These are phyloP conservation scores for Oeneis ivallda DNA, from an alignment of 2,888 invertebrate genomes.

Conservation along the genomic window DNA sequence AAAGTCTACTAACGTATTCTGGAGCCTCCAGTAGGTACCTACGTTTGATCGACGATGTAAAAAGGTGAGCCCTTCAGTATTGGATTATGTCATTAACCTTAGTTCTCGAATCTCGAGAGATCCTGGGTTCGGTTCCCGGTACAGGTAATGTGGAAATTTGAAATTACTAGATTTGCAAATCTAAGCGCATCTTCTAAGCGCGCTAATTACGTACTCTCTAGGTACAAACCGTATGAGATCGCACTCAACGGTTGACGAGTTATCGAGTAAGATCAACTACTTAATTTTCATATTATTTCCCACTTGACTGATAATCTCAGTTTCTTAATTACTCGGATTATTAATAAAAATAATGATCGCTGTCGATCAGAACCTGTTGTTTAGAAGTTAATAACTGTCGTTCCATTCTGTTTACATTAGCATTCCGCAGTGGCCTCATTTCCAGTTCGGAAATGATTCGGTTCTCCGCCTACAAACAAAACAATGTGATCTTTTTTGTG, in stretches of 20 bases:
- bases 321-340: not conserved
- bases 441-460: slow-evolving; percentile 53
- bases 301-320: not conserved
- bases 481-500: slow-evolving; percentile 27
- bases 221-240: no score
- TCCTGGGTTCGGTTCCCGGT: no score
- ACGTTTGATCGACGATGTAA: no score
- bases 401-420: slow-evolving; percentile 71
- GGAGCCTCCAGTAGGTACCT: no score
- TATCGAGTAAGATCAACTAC: not conserved
- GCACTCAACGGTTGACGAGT: no score
- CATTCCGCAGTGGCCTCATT: slow-evolving; percentile 63
- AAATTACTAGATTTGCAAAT: no score
- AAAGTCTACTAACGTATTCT: no score
- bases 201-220: not conserved
- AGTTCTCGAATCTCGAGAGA: no score
- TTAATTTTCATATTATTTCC: no score
- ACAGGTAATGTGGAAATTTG: not conserved
- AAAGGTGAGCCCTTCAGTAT: no score
- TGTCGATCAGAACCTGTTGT: slow-evolving; percentile 37
- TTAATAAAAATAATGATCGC: not conserved
- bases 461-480: slow-evolving; percentile 44
- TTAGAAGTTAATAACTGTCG: slow-evolving; percentile 57
- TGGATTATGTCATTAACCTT: no score
- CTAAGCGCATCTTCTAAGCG: no score